Evolutionary conservation across 2,888 invertebrate genomes (phyloP).

Genomic region (Unio delphinus): DNA sequence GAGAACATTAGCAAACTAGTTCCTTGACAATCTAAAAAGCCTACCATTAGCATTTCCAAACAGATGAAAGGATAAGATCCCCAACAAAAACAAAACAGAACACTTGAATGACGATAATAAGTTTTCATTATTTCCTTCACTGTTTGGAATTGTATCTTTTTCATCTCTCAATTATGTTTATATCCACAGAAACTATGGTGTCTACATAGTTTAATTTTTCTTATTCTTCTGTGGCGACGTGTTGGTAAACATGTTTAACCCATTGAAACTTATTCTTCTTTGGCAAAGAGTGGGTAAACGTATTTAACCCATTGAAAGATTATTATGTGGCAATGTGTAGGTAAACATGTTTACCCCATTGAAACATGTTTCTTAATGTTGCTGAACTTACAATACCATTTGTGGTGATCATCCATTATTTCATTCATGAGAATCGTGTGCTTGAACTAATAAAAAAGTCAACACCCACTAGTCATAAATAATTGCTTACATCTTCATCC

Average conservation of each 20-base stretch:
- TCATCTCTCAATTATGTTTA: no score
- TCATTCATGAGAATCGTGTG: constrained; percentile 8
- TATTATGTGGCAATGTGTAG: neutral
- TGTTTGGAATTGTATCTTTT: neutral
- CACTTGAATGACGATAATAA: constrained; percentile 5
- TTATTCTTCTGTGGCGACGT: neutral
- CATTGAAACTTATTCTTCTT: neutral
- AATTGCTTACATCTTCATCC: neutral
- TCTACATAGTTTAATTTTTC: no score
- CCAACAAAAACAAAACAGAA: constrained; percentile 7
- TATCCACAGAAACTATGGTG: no score
- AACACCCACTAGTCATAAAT: constrained; percentile 4
- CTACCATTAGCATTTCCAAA: constrained; percentile 17
- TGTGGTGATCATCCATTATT: constrained; percentile 4
- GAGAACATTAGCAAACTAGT: constrained; percentile 15
- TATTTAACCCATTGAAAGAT: neutral
- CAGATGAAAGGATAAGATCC: constrained; percentile 7
- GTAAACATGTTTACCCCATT: neutral
- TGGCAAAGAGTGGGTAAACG: constrained; percentile 2
- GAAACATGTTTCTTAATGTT: neutral
- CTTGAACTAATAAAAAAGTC: neutral
- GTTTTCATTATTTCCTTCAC: neutral
- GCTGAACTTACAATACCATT: constrained; percentile 3
- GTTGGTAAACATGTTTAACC: constrained; percentile 1
- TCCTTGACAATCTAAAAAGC: constrained; percentile 7